phyloP scores from a whole-genome alignment of 2,113 vertebrate species.

The Ginglymostoma cirratum region DNA sequence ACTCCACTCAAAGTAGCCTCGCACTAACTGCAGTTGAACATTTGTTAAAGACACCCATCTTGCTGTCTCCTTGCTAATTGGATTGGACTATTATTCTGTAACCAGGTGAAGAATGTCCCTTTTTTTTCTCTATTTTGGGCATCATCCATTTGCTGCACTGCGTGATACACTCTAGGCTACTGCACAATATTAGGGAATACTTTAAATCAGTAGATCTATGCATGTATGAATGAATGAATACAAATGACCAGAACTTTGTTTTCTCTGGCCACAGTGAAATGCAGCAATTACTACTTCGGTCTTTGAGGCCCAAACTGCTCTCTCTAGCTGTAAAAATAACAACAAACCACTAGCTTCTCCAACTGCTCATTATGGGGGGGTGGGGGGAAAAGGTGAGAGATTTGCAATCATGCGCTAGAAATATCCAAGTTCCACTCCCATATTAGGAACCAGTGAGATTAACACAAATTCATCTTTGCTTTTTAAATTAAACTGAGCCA shows the following conservation, averaged over 20 bases:
- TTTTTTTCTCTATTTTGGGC: not conserved
- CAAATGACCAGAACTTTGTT: not conserved
- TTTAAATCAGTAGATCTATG: not conserved
- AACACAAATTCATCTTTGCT: too few relatives aligned
- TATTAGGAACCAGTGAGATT: not conserved
- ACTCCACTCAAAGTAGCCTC: not conserved
- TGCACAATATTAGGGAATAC: not conserved
- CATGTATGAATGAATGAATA: not conserved
- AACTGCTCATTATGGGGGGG: not conserved
- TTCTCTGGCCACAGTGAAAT: not conserved
- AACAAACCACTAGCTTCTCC: not conserved
- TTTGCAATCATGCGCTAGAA: not conserved
- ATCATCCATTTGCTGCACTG: not conserved
- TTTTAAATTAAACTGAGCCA: not conserved
- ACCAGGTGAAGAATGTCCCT: not conserved
- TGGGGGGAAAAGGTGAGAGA: not conserved
- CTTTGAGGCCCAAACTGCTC: not conserved
- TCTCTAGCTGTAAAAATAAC: not conserved
- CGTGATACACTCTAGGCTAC: not conserved
- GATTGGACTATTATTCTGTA: not conserved
- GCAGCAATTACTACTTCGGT: not conserved
- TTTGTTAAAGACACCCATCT: not conserved
- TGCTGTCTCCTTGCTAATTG: not conserved
- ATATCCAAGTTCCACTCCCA: not conserved
- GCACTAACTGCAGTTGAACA: not conserved